These are phyloP conservation scores for Leucophora obtusa DNA, from an alignment of 2,888 invertebrate species.

Conservation along the genomic window DNA sequence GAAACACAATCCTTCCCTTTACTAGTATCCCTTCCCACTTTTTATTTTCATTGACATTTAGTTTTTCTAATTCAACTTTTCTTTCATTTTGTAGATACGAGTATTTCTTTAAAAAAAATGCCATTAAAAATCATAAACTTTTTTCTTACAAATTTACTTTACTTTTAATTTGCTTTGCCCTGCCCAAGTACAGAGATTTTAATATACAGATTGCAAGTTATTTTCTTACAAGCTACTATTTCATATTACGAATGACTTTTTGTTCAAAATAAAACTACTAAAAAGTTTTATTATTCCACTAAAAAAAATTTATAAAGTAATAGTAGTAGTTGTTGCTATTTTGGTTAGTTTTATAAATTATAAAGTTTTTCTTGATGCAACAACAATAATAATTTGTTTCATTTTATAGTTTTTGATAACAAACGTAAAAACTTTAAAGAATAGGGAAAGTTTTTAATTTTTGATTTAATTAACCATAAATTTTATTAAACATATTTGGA, in stretches of 20 bases:
- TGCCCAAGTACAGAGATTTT: neutral
- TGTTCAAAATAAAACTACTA: neutral
- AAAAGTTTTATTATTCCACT: conserved; percentile 3
- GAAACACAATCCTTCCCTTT: neutral
- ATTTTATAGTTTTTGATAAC: conserved; percentile 3
- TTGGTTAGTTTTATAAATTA: neutral
- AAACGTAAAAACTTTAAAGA: neutral
- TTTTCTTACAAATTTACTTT: neutral
- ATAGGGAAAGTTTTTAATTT: conserved; percentile 15
- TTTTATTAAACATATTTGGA: neutral
- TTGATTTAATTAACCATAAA: conserved; percentile 17
- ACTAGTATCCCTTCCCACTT: neutral
- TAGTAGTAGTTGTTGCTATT: neutral
- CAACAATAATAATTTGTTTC: conserved; percentile 5
- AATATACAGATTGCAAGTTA: neutral
- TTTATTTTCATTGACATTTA: neutral
- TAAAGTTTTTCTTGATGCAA: neutral
- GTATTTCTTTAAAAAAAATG: neutral
- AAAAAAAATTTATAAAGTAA: neutral
- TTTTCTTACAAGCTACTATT: neutral
- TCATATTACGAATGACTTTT: neutral
- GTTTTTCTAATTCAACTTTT: neutral
- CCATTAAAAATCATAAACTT: neutral
- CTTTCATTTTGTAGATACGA: no score
- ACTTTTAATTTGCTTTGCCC: neutral